Evolutionary conservation across 1,140 invertebrate species (phyloP).

Genomic region (Coenobita brevimanus): DNA sequence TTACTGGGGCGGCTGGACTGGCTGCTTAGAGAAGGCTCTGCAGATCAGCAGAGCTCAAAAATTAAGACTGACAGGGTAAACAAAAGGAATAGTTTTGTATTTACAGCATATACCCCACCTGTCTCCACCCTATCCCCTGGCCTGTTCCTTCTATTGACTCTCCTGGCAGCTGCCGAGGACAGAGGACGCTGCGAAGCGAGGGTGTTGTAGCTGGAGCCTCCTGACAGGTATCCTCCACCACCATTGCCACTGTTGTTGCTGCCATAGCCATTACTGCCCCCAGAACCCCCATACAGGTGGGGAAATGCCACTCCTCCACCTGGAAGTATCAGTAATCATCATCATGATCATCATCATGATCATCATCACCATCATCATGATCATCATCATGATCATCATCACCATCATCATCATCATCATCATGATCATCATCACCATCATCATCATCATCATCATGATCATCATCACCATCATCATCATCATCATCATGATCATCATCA

Average conservation of each 20-base stretch:
- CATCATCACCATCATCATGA: no score
- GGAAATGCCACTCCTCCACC: slow-evolving; percentile 51
- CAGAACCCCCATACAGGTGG: slow-evolving; percentile 37
- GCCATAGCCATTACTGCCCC: slow-evolving; percentile 44
- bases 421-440: no score
- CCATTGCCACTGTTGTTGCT: slow-evolving; percentile 71
- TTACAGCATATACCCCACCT: slow-evolving; percentile 13
- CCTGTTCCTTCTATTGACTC: slow-evolving; percentile 45
- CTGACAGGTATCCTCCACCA: slow-evolving; percentile 71
- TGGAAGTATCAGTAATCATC: neutral
- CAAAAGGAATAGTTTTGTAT: neutral
- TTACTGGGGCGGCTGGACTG: no score
- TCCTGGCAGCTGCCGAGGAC: slow-evolving; percentile 51
- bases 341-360: no score
- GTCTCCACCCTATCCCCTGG: slow-evolving; percentile 44
- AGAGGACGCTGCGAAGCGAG: slow-evolving; percentile 74
- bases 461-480: no score
- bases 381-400: no score
- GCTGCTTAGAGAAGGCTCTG: no score
- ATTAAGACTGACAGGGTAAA: neutral
- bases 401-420: no score
- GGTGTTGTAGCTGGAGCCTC: slow-evolving; percentile 77
- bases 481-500: no score
- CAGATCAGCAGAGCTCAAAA: no score
- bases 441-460: no score